Evolutionary conservation across 1,140 invertebrate species (phyloP), one percentile per base, ranked within the genome.

Genomic region (Anastrepha ludens): DNA sequence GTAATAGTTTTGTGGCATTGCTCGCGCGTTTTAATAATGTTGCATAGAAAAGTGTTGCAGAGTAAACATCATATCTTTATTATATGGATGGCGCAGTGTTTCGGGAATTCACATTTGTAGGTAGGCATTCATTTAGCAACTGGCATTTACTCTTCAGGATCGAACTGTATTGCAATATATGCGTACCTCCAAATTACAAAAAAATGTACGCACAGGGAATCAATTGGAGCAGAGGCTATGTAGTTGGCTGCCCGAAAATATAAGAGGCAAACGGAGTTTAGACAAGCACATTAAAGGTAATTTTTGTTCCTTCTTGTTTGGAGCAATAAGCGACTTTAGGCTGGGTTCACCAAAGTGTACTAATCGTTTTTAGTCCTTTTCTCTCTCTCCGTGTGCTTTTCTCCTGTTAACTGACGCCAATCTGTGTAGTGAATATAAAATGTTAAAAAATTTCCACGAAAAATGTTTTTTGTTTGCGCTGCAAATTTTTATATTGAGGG

Each of bases 101-200:
- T 13, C n/a, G 47, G 74, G 50, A 81, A 81, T 81, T 55, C 74
- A 81, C 20, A 17, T 13, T 81, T 81, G n/a, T 81, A 62, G 70
- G 44, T 64, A 15, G 9, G 8, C 44, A 29, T 39, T 17, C 0
- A 9, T 17, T 3, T 41, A 39, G 13, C 17, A 47, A 41, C 44
- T 74, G 70, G 8, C 44, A n/a, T n/a, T 44, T 55, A 67, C 20
- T 67, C 64, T 39, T 29, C 64, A 20, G 29, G 7, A 5, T 67
- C 17, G 64, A 20, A 8, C 2, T 29, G 3, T n/a, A 55, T 81
- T 50, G n/a, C 47, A 7, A 78, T 78, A 78, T 50, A 11, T n/a
- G 17, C 20, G 6, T 55, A 55, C 47, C 17, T 55, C 15, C 39
- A 67, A 2, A 13, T 64, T 7, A 64, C 60, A 64, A 4, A 67